Base-by-base conservation (phyloP, 2,888 invertebrate species). In the Galerucella nymphaeae region DNA sequence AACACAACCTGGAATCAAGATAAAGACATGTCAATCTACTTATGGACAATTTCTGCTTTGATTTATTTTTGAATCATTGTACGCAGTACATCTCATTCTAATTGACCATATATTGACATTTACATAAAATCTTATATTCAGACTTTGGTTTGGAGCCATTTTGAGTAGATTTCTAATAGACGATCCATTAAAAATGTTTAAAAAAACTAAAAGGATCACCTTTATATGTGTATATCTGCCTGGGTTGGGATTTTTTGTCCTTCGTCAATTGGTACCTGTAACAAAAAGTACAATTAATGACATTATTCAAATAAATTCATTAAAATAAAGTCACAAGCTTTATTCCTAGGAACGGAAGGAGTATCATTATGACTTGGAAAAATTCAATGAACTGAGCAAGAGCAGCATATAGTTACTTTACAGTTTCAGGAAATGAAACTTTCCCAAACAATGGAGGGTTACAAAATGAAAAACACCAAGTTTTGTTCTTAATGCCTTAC, bases 91-190 rank as follows among this genome's bases (percentile, higher is more conserved):
- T 62, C 53, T 16, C 59, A 23, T 58, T 41, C 41, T 66, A 72
- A 72, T 72, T 72, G 72, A 72, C 72, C 63, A 68, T 57, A 55
- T 72, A 72, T 72, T 72, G 64, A 72, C 67, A 64, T 61, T 61
- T 65, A 61, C 59, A 65, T 64, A 57, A 45, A 64, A 63, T 66
- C 61, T 53, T 53, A 20, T 55, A 61, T 61, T 59, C 71, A 71
- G 45, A 59, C 50, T 71, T 71, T 42, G 61, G 42, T 61, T 55
- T 71, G 45, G 63, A 62, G 71, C 57, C 58, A 45, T 30, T 53
- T 57, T 30, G 14, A 18, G 57, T 41, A 1, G 50, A 42, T 23
- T 11, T 55, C n/a, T 41, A 41, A 8, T 23, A 41, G 57, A 41
- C 13, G 11, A 45, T 67, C 10, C 16, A 14, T 55, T 45, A n/a